phyloP scores from a whole-genome alignment of 2,113 vertebrate genomes.

The Cyprinodon variegatus region DNA sequence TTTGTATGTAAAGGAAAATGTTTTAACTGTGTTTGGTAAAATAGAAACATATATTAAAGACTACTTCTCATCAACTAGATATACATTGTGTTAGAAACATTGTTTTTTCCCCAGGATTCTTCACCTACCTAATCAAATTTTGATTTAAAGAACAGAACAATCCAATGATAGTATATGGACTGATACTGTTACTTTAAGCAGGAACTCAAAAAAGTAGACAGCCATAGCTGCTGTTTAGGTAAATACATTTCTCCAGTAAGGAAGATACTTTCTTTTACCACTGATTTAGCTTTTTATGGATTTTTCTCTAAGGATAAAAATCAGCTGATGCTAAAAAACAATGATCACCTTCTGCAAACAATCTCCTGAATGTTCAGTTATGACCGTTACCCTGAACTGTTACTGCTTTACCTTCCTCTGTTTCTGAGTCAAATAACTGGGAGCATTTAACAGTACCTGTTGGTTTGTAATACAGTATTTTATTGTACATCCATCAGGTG shows the following conservation, averaged over 20 bases:
- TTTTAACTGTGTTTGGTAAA: neutral
- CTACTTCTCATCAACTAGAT: too few species aligned
- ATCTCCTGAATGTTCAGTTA: neutral
- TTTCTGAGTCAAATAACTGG: neutral
- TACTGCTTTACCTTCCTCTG: neutral
- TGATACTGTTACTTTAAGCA: neutral
- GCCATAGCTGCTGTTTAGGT: neutral
- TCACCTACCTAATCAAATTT: neutral
- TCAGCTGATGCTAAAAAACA: neutral
- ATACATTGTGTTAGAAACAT: neutral
- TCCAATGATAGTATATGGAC: neutral
- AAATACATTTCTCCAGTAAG: neutral
- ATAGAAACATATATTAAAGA: neutral
- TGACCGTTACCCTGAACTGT: neutral
- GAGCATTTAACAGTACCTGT: neutral
- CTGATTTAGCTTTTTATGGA: too few species aligned
- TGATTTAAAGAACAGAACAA: neutral
- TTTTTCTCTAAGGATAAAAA: neutral
- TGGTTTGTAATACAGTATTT: neutral
- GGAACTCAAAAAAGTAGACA: neutral
- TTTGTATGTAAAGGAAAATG: constrained; percentile 24
- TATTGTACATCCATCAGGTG: neutral
- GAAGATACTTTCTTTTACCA: neutral
- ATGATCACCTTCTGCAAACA: too few species aligned
- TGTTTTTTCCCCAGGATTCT: neutral